Percentiles rank a stretch among this genome's conserved stretches.
Conservation (phyloP, 2,888 invertebrate species). For the Nymphalis c-album region DNA sequence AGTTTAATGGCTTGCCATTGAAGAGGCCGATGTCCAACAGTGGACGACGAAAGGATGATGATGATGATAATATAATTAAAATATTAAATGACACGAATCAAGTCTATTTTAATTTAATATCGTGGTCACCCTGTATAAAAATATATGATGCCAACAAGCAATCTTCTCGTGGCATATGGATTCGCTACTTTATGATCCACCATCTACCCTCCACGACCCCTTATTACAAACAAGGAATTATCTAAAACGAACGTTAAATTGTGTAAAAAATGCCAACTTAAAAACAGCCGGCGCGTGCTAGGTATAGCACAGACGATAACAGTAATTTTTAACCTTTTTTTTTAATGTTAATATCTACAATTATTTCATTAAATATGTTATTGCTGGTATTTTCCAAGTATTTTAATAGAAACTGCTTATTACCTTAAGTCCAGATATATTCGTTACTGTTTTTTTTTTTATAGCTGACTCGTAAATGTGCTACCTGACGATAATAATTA, state of each 20-base stretch:
- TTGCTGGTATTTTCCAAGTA: background rate
- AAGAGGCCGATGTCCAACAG: background rate
- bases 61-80: background rate
- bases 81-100: too few species aligned
- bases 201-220: slow-evolving; percentile 41
- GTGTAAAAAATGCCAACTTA: slow-evolving; percentile 21
- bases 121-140: slow-evolving; percentile 40
- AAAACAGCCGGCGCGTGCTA: slow-evolving; percentile 31
- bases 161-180: slow-evolving; percentile 54
- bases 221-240: slow-evolving; percentile 43
- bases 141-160: slow-evolving; percentile 43
- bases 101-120: background rate
- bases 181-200: slow-evolving; percentile 49
- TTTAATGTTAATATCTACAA: slow-evolving; percentile 9
- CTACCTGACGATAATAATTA: too few species aligned
- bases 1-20: too few species aligned
- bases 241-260: slow-evolving; percentile 34
- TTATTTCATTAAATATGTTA: slow-evolving; percentile 8
- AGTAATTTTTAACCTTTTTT: slow-evolving; percentile 13
- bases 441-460: background rate
- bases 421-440: background rate
- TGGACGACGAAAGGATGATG: background rate
- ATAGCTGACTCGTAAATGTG: too few species aligned
- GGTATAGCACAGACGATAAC: slow-evolving; percentile 26
- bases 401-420: background rate